Percentiles rank a stretch among this genome's conserved stretches.
phyloP scores from a whole-genome alignment of 2,797 vertebrate species.

The Sebastes itinus region DNA sequence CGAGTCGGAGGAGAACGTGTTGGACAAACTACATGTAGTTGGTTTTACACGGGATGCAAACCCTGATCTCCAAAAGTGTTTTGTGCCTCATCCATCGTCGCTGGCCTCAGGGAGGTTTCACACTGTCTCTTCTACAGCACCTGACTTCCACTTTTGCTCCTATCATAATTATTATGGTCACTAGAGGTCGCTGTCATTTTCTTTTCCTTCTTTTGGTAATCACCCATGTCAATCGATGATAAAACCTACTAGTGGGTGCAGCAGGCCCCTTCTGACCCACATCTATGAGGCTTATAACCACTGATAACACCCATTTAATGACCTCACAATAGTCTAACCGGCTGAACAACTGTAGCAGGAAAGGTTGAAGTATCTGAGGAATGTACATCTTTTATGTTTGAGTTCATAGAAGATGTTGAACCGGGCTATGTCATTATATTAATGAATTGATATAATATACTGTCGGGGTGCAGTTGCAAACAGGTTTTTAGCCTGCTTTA shows the following conservation, averaged over 20 bases:
- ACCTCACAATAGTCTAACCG: not conserved
- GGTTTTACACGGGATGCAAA: no score
- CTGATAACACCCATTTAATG: not conserved
- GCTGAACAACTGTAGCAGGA: not conserved
- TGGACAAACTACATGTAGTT: no score
- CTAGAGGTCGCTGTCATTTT: not conserved
- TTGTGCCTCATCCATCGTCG: no score
- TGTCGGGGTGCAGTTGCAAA: not conserved
- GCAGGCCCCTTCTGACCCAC: not conserved
- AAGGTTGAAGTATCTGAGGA: not conserved
- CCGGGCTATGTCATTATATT: not conserved
- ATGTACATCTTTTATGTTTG: not conserved
- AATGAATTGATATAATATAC: not conserved
- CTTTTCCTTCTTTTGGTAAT: not conserved
- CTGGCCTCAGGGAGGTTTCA: no score
- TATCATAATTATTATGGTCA: no score
- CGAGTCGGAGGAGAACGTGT: no score
- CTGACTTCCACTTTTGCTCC: no score
- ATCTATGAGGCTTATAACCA: not conserved
- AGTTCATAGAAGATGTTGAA: not conserved
- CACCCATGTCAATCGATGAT: not conserved
- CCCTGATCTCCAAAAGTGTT: no score
- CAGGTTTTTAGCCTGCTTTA: not conserved
- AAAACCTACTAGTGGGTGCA: not conserved
- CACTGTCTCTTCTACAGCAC: no score